Evolutionary conservation across 2,113 vertebrate genomes (phyloP), one percentile per base, ranked within the genome.

Genomic region (Chlorodrepanis virens): DNA sequence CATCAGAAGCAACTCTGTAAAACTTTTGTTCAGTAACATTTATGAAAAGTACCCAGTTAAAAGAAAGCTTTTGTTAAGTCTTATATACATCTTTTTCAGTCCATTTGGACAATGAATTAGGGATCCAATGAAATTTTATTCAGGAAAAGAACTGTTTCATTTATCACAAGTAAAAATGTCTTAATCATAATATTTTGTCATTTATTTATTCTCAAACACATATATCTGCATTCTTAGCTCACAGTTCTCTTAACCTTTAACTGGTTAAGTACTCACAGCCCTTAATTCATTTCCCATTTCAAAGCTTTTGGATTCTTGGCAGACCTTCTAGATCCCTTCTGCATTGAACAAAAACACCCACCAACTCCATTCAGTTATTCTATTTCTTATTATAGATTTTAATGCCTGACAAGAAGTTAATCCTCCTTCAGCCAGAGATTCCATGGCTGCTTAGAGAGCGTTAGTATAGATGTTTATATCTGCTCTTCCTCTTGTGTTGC

Each of bases 351-450:
- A 71, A 74, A 75, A 15, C 25, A 61, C 10, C 11, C 35, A 67
- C 9, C 14, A 78, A 61, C 40, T 50, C 28, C 18, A 59, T 86
- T 52, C 27, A 47, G 44, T 64, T 89, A 64, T 61, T 83, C 10
- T 45, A 63, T 84, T 81, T 87, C 25, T 87, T 74, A 45, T 56
- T 87, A 60, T 50, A 87, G 47, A 94, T 96, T 93, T 84, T 75
- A 84, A 59, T 67, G 60, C 42, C 23, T 63, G 74, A 87, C 52
- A 87, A 93, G 78, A 78, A 87, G 31, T 5, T 85, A 94, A 89
- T 89, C 31, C 37, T 77, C 14, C 42, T 91, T 74, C 64, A 61
- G 50, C n/a, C 71, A 74, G 28, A 74, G 37, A 37, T 70, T 93
- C 42, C 29, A 35, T 71, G 47, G 29, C 47, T 87, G 18, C 85